Percentiles rank a stretch among this genome's conserved stretches.
Evolutionary conservation across 30 jellyfish, hydroid and myxozoan genomes (phyloP).

Genomic region (Aurelia sp.): DNA sequence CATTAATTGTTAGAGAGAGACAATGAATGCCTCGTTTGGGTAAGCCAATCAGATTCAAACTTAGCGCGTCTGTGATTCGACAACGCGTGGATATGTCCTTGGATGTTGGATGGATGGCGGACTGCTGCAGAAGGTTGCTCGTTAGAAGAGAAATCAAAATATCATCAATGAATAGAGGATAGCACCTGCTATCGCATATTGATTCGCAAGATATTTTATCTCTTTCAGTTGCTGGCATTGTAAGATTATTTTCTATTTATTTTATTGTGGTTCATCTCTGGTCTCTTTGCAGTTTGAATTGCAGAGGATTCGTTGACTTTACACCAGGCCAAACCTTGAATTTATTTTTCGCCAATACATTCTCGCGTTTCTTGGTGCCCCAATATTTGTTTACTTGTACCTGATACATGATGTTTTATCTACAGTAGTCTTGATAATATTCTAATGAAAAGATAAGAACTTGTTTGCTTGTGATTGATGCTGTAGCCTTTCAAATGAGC

Average conservation of each 20-base stretch:
- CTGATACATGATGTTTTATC: too few species aligned
- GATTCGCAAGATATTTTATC: slow-evolving; percentile 18
- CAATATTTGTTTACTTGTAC: too few species aligned
- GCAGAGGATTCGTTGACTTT: too few species aligned
- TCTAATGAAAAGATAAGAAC: too few species aligned
- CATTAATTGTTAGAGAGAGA: neutral
- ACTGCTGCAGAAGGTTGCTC: neutral
- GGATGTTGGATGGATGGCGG: slow-evolving; percentile 12
- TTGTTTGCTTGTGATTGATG: too few species aligned
- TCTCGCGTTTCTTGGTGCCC: too few species aligned
- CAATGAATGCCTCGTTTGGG: slow-evolving; percentile 60
- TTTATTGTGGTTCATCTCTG: neutral
- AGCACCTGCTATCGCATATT: slow-evolving; percentile 43
- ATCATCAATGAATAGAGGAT: neutral
- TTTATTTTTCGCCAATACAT: too few species aligned
- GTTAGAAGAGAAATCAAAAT: neutral
- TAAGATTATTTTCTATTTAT: slow-evolving; percentile 19
- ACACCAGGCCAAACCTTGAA: too few species aligned
- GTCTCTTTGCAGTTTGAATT: neutral
- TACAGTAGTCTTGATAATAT: too few species aligned
- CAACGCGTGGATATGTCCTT: slow-evolving; percentile 46
- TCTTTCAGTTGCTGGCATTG: slow-evolving; percentile 35
- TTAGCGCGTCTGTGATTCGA: slow-evolving; percentile 70
- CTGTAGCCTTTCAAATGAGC: too few species aligned
- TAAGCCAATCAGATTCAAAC: slow-evolving; percentile 57